A percentile compares a stretch with the other conserved stretches of the same genome.
Conservation (phyloP, 2,797 vertebrate genomes). For the Chrosomus eos region DNA sequence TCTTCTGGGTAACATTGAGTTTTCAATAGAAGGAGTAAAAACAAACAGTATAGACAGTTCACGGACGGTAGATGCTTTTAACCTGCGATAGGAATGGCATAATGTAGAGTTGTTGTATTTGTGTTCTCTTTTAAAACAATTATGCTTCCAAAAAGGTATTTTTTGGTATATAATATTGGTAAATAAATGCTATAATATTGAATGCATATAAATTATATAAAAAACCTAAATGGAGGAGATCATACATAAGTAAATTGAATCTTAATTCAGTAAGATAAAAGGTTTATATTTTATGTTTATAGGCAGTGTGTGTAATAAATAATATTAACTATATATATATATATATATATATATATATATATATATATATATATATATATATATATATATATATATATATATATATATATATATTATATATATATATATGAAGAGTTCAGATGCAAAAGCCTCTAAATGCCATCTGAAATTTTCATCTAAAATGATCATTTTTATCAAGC, state of each 20-base stretch:
- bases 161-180: neutral
- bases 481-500: no score
- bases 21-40: constrained; percentile 41
- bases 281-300: neutral
- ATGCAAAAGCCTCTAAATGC: no score
- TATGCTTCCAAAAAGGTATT: neutral
- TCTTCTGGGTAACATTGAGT: constrained; percentile 58
- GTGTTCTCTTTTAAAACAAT: neutral
- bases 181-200: neutral
- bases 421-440: no score
- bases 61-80: neutral
- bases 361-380: no score
- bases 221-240: neutral
- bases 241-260: neutral
- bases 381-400: no score
- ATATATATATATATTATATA: no score
- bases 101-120: neutral
- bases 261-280: neutral
- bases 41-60: constrained; percentile 41
- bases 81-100: neutral
- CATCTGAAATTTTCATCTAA: no score
- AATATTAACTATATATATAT: no score
- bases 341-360: no score
- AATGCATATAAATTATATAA: neutral
- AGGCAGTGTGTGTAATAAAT: neutral